Conservation (phyloP, 2,113 vertebrate genomes). For the Stigmatopora argus region DNA sequence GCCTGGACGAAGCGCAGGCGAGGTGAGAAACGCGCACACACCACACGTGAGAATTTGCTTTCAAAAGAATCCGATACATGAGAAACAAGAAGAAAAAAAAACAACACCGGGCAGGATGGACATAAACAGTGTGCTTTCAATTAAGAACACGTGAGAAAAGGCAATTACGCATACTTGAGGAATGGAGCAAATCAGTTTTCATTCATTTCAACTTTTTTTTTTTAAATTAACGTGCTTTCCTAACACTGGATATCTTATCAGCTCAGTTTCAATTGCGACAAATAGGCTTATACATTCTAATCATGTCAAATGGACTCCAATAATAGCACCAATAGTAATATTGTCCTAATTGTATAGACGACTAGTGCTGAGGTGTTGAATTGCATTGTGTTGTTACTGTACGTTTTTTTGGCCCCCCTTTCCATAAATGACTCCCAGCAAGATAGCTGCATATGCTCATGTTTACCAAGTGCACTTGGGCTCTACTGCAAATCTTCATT, state of each 20-base stretch:
- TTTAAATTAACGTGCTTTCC: neutral
- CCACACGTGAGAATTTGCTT: neutral
- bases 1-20: conserved; percentile 97
- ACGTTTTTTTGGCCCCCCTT: neutral
- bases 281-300: conserved; percentile 46
- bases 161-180: conserved; percentile 49
- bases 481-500: neutral
- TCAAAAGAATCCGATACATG: neutral
- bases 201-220: conserved; percentile 29
- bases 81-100: neutral
- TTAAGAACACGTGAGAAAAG: conserved; percentile 38
- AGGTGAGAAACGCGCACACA: conserved; percentile 72
- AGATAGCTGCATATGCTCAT: conserved; percentile 5
- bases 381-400: neutral
- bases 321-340: neutral
- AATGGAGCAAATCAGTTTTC: conserved; percentile 43
- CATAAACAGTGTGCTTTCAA: conserved; percentile 29
- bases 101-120: neutral
- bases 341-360: too few relatives aligned
- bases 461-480: neutral
- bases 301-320: conserved; percentile 1
- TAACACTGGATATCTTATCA: conserved; percentile 8
- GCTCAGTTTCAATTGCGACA: conserved; percentile 39
- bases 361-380: neutral
- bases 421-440: neutral